Conservation (phyloP, 2,888 invertebrate genomes). For the Rhimphoctona megacephalus region DNA sequence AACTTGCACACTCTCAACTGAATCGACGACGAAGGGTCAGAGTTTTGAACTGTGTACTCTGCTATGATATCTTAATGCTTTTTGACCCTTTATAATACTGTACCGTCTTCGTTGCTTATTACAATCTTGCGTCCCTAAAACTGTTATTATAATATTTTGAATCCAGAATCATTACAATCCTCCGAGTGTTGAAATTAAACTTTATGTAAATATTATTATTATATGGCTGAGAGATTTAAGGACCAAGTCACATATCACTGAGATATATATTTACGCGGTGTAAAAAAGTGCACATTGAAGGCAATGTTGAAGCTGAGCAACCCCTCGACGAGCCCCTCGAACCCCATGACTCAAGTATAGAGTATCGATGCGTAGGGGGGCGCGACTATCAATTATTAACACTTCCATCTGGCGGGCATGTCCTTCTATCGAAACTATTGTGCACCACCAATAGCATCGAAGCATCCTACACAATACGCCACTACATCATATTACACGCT, state of each 20-base stretch:
- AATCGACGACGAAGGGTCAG: constrained; percentile 36
- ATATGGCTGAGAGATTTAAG: constrained; percentile 11
- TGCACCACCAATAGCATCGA: constrained; percentile 56
- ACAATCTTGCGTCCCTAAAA: constrained; percentile 36
- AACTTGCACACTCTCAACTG: constrained; percentile 38
- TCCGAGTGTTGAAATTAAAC: constrained; percentile 27
- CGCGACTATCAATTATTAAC: constrained; percentile 84
- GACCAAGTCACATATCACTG: constrained; percentile 8
- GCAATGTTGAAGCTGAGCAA: constrained; percentile 52
- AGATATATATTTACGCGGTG: constrained; percentile 14
- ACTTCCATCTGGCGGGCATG: constrained; percentile 83
- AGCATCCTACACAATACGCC: constrained; percentile 73
- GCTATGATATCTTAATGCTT: constrained; percentile 44
- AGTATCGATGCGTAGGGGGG: constrained; percentile 75
- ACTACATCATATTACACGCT: constrained; percentile 79
- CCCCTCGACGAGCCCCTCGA: constrained; percentile 57
- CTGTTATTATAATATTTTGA: neutral
- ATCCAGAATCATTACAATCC: neutral
- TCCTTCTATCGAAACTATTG: constrained; percentile 73
- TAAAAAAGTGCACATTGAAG: constrained; percentile 66
- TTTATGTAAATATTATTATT: constrained; percentile 50
- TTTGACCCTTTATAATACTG: constrained; percentile 32
- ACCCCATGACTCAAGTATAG: constrained; percentile 56
- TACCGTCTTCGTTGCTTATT: constrained; percentile 56
- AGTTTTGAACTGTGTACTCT: constrained; percentile 49